Percentiles rank a stretch among this genome's conserved stretches.
These are phyloP conservation scores for Eilema sororculum DNA, from an alignment of 2,888 invertebrate species.

Conservation along the genomic window DNA sequence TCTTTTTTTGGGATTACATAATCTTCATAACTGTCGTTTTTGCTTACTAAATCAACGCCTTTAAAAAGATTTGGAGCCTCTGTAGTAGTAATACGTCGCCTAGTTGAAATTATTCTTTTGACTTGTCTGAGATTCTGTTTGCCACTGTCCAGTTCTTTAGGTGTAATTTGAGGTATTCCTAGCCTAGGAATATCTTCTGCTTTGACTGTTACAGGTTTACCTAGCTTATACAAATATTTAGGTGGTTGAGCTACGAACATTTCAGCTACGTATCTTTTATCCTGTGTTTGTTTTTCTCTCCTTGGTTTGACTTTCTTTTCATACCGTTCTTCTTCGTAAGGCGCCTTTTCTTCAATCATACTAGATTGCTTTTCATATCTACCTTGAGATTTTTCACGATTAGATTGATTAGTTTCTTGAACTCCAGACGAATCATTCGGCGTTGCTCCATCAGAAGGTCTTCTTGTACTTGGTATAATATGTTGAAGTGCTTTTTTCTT, in stretches of 20 bases:
- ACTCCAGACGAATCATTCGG: not conserved
- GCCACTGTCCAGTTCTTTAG: not conserved
- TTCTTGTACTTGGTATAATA: not conserved
- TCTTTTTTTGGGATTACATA: constrained; percentile 64
- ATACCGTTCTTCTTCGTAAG: not conserved
- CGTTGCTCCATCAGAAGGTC: not conserved
- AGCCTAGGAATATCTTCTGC: not conserved
- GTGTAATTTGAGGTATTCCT: not conserved
- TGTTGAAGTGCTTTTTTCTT: not conserved
- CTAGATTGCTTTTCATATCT: not conserved
- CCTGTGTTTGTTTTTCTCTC: not conserved
- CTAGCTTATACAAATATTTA: constrained; percentile 8
- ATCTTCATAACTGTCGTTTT: constrained; percentile 71
- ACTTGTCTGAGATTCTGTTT: not conserved
- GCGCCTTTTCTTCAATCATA: not conserved
- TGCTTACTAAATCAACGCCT: not conserved
- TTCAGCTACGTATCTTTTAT: constrained; percentile 14
- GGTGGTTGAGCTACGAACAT: constrained; percentile 13
- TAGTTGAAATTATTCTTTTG: not conserved
- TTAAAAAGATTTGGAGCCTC: not conserved
- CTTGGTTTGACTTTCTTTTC: not conserved
- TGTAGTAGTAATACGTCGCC: constrained; percentile 4
- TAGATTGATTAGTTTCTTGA: not conserved
- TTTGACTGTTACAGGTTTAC: not conserved
- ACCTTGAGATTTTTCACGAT: not conserved